Conservation (phyloP, 2,797 vertebrate genomes). For the Peromyscus aztecus region DNA sequence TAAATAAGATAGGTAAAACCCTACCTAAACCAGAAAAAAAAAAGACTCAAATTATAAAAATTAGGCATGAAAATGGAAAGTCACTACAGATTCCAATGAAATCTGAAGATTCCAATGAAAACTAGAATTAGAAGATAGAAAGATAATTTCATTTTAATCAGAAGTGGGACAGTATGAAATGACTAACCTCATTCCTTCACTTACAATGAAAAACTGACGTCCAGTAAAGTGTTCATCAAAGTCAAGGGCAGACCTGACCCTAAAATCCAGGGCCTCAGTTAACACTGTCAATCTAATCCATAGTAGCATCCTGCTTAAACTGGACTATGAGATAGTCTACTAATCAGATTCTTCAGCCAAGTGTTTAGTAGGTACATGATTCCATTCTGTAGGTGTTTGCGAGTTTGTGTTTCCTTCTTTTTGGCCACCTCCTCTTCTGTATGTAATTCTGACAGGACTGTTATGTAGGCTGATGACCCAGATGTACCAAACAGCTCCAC, state of each 20-base stretch:
- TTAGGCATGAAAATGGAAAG: background rate
- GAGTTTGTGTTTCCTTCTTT: background rate
- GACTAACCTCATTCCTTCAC: background rate
- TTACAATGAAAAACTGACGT: background rate
- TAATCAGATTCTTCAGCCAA: conserved; percentile 20
- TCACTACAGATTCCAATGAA: background rate
- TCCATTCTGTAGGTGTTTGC: background rate
- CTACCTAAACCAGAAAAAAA: no score
- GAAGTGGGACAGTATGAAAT: background rate
- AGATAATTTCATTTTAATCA: background rate
- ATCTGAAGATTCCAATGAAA: no score
- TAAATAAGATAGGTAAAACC: no score
- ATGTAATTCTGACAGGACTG: background rate
- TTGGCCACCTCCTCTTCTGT: background rate
- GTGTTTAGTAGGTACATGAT: background rate
- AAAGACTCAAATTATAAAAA: no score
- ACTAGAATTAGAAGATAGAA: background rate
- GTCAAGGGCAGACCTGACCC: background rate
- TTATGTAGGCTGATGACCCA: background rate
- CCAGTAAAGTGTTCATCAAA: background rate
- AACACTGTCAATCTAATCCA: background rate
- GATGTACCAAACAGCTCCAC: background rate
- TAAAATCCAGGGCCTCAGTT: background rate
- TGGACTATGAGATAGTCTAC: background rate
- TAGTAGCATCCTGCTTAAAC: background rate